These are phyloP conservation scores for Theristus sp. DNA, from an alignment of 2,888 invertebrate genomes.

Conservation along the genomic window DNA sequence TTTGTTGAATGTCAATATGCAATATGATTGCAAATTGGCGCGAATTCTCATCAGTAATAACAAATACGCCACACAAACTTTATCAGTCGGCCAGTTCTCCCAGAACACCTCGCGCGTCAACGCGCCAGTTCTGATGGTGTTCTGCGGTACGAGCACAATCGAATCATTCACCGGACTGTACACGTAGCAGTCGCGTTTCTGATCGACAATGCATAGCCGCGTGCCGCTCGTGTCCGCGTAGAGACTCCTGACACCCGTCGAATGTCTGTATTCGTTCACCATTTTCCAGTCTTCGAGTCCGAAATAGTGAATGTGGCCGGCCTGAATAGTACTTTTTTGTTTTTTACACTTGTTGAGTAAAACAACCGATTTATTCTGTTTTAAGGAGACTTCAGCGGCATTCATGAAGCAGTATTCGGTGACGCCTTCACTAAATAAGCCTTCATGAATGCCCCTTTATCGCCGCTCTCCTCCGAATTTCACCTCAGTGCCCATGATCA, in stretches of 20 bases:
- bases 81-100: background rate
- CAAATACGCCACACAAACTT: background rate
- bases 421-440: too few species aligned
- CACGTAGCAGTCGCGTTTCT: slow-evolving; percentile 56
- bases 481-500: slow-evolving; percentile 84
- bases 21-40: background rate
- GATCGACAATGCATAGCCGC: slow-evolving; percentile 60
- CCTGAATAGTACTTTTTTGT: too few species aligned
- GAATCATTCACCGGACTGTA: slow-evolving; percentile 50
- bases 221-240: slow-evolving; percentile 66
- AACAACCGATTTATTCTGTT: too few species aligned
- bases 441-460: too few species aligned
- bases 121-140: background rate
- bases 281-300: slow-evolving; percentile 73
- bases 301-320: slow-evolving; percentile 71
- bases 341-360: too few species aligned
- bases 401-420: too few species aligned
- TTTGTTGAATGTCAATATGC: background rate
- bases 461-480: too few species aligned
- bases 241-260: slow-evolving; percentile 50
- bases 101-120: background rate
- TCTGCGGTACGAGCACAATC: slow-evolving; percentile 14
- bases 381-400: too few species aligned
- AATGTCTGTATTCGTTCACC: slow-evolving; percentile 61
- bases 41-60: background rate